Conservation (phyloP, 2,797 vertebrate genomes). For the Furcifer pardalis region DNA sequence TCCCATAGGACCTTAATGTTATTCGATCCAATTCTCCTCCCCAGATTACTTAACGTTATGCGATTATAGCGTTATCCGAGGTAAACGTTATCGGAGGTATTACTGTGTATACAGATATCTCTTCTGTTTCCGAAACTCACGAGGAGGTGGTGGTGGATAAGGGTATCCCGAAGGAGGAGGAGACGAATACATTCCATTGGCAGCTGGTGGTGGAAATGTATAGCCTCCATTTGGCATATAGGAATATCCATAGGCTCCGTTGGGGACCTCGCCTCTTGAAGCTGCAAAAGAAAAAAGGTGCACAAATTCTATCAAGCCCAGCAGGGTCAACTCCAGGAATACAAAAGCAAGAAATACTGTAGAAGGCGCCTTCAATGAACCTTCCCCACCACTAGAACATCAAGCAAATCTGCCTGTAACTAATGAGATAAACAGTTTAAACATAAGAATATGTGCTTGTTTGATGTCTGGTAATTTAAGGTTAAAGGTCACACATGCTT, state of each 20-base stretch:
- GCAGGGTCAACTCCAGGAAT: neutral
- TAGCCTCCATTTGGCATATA: slow-evolving; percentile 92
- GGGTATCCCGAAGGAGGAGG: slow-evolving; percentile 86
- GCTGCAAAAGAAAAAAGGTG: slow-evolving; percentile 78
- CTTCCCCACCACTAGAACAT: no score
- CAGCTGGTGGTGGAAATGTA: slow-evolving; percentile 81
- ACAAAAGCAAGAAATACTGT: neutral
- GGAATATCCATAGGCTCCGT: slow-evolving; percentile 84
- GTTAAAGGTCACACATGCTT: neutral
- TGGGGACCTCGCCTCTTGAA: slow-evolving; percentile 90
- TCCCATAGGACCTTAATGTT: no score
- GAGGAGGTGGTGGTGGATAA: slow-evolving; percentile 85
- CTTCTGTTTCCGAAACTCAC: slow-evolving; percentile 69
- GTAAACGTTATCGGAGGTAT: no score
- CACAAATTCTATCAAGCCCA: slow-evolving; percentile 18
- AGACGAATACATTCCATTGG: slow-evolving; percentile 86
- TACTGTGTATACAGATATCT: neutral
- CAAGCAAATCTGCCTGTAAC: neutral
- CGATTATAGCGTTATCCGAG: no score
- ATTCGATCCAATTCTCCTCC: no score
- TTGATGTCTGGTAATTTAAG: neutral
- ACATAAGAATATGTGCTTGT: neutral
- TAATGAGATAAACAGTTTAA: rapidly evolving
- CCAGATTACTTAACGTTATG: no score
- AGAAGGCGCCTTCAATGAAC: neutral